phyloP scores from a whole-genome alignment of 2,888 invertebrate genomes.

The Drosophila niveifrons region DNA sequence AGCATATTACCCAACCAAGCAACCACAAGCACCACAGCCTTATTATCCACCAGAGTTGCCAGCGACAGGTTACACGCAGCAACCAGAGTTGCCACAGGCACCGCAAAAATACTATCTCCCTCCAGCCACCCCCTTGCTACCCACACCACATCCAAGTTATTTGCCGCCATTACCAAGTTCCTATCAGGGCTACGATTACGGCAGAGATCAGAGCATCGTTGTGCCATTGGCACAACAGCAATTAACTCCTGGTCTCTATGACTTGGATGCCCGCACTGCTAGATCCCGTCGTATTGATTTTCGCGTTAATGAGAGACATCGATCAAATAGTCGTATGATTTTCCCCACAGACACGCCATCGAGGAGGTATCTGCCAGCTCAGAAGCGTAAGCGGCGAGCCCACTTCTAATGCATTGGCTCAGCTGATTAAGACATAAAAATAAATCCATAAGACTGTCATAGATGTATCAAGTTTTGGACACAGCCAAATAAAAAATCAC shows the following conservation, averaged over 20 bases:
- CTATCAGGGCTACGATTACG: constrained; percentile 35
- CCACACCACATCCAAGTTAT: constrained; percentile 32
- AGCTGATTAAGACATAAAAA: constrained; percentile 66
- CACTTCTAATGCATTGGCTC: constrained; percentile 18
- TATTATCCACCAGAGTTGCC: not conserved
- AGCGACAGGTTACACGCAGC: not conserved
- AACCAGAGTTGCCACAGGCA: not conserved
- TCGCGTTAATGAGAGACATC: constrained; percentile 60
- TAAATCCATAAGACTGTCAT: constrained; percentile 61
- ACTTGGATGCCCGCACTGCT: constrained; percentile 61
- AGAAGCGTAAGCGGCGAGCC: constrained; percentile 48
- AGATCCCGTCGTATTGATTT: constrained; percentile 49
- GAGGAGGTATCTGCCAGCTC: constrained; percentile 47
- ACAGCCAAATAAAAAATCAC: constrained; percentile 53
- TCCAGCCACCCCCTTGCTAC: not conserved
- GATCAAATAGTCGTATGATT: constrained; percentile 54
- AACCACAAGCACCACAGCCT: not conserved
- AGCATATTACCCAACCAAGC: not conserved
- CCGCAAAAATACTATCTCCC: not conserved
- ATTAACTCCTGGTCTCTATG: constrained; percentile 38
- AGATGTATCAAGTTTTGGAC: constrained; percentile 45
- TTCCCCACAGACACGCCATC: constrained; percentile 52
- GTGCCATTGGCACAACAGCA: constrained; percentile 66
- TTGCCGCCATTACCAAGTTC: constrained; percentile 44
- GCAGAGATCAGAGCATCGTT: constrained; percentile 26